Conservation (phyloP, 2,797 vertebrate species). For the Mormyrus proboscirostris region DNA sequence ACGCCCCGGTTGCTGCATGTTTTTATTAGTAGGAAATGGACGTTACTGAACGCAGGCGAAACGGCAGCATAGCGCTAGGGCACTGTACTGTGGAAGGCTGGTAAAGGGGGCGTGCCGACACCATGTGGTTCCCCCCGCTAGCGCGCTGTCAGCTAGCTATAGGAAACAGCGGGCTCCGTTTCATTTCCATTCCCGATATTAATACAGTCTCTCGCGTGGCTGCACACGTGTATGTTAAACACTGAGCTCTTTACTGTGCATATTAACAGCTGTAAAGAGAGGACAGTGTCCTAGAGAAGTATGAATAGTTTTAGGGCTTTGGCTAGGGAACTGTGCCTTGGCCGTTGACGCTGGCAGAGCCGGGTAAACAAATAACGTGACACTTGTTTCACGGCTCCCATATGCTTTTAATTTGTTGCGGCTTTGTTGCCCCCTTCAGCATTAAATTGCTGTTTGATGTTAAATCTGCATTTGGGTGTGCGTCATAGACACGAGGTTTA, state of each 20-base stretch:
- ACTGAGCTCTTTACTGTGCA: not conserved
- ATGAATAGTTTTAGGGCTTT: not conserved
- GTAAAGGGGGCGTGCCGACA: conserved; percentile 8
- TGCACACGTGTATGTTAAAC: not conserved
- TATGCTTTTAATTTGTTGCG: not conserved
- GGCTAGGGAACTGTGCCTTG: not conserved
- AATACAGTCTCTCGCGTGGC: not conserved
- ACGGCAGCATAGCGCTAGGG: not conserved
- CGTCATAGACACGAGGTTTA: not conserved
- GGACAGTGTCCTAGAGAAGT: not conserved
- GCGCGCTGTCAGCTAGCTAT: conserved; percentile 5
- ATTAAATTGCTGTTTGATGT: not conserved
- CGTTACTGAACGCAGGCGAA: not conserved
- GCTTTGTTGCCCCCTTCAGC: not conserved
- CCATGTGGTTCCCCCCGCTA: not conserved
- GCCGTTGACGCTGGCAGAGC: not conserved
- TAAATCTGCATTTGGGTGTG: not conserved
- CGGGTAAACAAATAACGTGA: not conserved
- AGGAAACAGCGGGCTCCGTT: conserved; percentile 5
- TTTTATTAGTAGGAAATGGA: not conserved
- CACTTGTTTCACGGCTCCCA: not conserved
- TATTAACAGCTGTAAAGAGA: not conserved
- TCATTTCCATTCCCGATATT: not conserved
- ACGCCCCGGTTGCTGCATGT: not conserved
- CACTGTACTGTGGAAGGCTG: not conserved